These are phyloP conservation scores for Epinephelus coioides DNA, from an alignment of 2,797 vertebrate genomes.

Conservation along the genomic window DNA sequence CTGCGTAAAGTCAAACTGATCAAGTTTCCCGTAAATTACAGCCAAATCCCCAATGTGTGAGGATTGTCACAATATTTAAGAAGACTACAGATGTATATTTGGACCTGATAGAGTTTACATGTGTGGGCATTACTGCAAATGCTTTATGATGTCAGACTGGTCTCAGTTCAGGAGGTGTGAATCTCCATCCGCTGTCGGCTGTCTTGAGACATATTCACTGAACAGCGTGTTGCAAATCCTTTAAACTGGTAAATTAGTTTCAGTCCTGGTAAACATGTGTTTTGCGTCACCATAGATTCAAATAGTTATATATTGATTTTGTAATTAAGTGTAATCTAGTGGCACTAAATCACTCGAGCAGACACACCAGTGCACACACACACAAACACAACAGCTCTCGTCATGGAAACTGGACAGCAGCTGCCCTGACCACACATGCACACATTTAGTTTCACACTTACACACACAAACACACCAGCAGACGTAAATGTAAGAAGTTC, in stretches of 20 bases:
- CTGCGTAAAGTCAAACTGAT: too few species aligned
- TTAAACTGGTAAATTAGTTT: neutral
- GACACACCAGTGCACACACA: neutral
- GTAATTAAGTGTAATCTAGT: neutral
- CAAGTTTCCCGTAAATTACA: too few species aligned
- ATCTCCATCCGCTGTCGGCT: too few species aligned
- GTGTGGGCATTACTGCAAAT: neutral
- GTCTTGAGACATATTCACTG: neutral
- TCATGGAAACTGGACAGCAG: conserved; percentile 39
- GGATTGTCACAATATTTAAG: too few species aligned
- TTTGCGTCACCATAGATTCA: neutral
- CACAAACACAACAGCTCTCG: neutral
- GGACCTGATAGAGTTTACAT: neutral
- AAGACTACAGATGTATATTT: neutral
- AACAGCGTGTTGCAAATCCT: neutral
- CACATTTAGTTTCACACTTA: conserved; percentile 20
- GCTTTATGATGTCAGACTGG: neutral
- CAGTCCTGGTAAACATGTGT: neutral
- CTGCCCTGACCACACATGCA: conserved; percentile 28
- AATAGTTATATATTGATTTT: neutral
- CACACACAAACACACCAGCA: neutral
- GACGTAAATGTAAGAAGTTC: conserved; percentile 3
- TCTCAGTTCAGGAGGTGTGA: neutral
- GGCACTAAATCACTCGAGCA: neutral
- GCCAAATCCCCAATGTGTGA: too few species aligned